Evolutionary conservation across 1,140 invertebrate genomes (phyloP), one percentile per base, ranked within the genome.

Genomic region (Calosoma granatense): DNA sequence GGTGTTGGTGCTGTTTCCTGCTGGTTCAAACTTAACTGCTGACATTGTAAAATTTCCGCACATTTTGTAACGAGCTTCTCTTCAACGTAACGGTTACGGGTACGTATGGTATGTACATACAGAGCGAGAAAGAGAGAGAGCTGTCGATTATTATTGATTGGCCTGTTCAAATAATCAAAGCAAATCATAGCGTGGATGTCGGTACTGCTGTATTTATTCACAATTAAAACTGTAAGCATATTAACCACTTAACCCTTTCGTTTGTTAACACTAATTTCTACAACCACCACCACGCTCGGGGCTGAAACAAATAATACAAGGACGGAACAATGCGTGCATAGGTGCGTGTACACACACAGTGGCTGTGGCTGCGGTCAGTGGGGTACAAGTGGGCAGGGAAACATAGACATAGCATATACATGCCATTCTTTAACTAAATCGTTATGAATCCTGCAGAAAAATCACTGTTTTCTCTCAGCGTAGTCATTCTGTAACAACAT

Each of bases 181-280:
- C 14, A 30, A 30, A 30, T 30, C 26, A 30, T 6, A 30, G 14
- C 14, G n/a, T n/a, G n/a, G n/a, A n/a, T n/a, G n/a, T n/a, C n/a
- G n/a, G n/a, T 14, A 14, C 14, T 30, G 2, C 51, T 59, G 59
- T 67, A 67, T 67, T 67, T 67, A 64, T 62, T 65, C 65, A 65
- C 65, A 65, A 67, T 67, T 67, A 67, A 67, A 67, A 67, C 65
- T 67, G 64, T 59, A 65, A 63, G 65, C 65, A 62, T 63, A 64
- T 65, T 67, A 67, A 67, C 65, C 65, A 64, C 65, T 67, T 61
- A 66, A 58, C 61, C 57, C 56, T 53, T 30, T 57, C 53, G 59
- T 60, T 62, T 59, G 57, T 55, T 61, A 61, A 58, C 56, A 58
- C 55, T 41, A 51, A 63, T 60, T 65, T 61, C 56, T 41, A 58